Evolutionary conservation across 2,888 invertebrate genomes (phyloP).

Genomic region (Heliconius hortense): DNA sequence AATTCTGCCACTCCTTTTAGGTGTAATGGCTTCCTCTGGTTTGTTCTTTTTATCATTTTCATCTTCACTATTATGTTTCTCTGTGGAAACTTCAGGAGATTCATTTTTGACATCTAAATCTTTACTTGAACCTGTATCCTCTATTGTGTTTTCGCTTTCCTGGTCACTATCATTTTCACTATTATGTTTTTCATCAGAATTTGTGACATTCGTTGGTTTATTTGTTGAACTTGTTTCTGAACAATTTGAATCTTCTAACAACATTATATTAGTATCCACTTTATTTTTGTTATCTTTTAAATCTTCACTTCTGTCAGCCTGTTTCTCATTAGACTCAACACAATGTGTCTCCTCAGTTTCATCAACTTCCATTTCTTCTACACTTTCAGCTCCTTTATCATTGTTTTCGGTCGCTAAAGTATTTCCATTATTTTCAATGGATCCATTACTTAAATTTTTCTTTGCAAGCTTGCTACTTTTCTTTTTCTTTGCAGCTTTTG

Average conservation of each 20-base stretch:
- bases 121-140: constrained; percentile 48
- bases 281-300: constrained; percentile 19
- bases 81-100: background rate
- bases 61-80: constrained; percentile 22
- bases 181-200: background rate
- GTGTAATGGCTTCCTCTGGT: constrained; percentile 48
- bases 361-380: constrained; percentile 44
- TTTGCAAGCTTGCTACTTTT: constrained; percentile 47
- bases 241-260: constrained; percentile 52
- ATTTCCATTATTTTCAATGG: constrained; percentile 38
- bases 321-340: constrained; percentile 30
- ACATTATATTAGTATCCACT: constrained; percentile 38
- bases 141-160: constrained; percentile 13
- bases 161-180: constrained; percentile 10
- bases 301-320: constrained; percentile 29
- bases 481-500: constrained; percentile 56
- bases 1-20: constrained; percentile 58
- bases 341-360: constrained; percentile 40
- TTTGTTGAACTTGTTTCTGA: constrained; percentile 24
- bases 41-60: constrained; percentile 37
- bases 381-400: constrained; percentile 36
- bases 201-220: background rate
- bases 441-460: constrained; percentile 41
- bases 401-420: constrained; percentile 38
- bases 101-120: background rate